A percentile compares a stretch with the other conserved stretches of the same genome.
phyloP scores from a whole-genome alignment of 2,113 vertebrate genomes.

The Noturus placidus region DNA sequence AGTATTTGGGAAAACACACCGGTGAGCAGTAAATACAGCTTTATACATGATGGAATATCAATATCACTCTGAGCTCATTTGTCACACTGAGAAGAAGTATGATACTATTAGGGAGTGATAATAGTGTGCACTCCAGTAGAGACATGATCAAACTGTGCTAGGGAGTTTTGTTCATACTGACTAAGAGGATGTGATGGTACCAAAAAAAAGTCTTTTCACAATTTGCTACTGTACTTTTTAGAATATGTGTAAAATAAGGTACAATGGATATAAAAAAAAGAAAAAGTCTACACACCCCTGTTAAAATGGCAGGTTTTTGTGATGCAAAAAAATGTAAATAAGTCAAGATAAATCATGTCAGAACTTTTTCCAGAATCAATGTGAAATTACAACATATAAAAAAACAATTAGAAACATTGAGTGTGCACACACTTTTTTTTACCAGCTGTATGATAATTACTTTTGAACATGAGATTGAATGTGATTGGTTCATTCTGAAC shows the following conservation, averaged over 20 bases:
- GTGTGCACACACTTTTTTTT: too few relatives aligned
- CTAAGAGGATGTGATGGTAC: background rate
- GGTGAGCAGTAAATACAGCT: slow-evolving; percentile 53
- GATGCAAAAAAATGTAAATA: too few relatives aligned
- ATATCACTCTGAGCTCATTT: slow-evolving; percentile 48
- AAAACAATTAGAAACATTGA: too few relatives aligned
- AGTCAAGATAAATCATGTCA: too few relatives aligned
- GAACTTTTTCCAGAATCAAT: too few relatives aligned
- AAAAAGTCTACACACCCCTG: too few relatives aligned
- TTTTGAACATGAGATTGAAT: too few relatives aligned
- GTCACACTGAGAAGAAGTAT: slow-evolving; percentile 44
- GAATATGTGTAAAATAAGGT: background rate
- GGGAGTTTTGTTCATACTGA: background rate
- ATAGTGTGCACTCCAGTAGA: slow-evolving; percentile 37
- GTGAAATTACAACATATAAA: too few relatives aligned
- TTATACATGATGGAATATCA: slow-evolving; percentile 51
- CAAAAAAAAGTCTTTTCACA: background rate
- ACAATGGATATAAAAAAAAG: too few relatives aligned
- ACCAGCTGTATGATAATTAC: too few relatives aligned
- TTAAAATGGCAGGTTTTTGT: too few relatives aligned
- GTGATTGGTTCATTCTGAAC: too few relatives aligned
- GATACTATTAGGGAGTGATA: slow-evolving; percentile 46
- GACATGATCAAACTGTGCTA: background rate
- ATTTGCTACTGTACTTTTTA: background rate
- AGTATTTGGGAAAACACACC: slow-evolving; percentile 49